Conservation (phyloP, 2,797 vertebrate genomes). For the Macrochelys suwanniensis region DNA sequence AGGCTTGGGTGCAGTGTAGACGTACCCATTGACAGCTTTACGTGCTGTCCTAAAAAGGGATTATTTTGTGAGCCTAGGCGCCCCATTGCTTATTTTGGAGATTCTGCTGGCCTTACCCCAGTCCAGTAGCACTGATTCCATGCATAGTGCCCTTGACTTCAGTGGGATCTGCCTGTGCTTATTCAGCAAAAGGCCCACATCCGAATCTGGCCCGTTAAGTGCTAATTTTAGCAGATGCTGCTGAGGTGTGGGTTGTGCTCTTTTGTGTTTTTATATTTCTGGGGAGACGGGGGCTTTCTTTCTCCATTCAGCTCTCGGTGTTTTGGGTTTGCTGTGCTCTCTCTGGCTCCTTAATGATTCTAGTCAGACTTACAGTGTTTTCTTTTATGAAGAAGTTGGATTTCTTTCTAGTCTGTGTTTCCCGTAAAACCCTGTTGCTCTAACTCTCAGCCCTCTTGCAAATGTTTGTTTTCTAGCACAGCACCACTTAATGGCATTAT, state of each 20-base stretch:
- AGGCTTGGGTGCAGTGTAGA: not conserved
- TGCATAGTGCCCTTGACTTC: not conserved
- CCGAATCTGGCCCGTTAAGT: not conserved
- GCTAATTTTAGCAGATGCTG: not conserved
- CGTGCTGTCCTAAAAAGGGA: not conserved
- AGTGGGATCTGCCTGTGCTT: not conserved
- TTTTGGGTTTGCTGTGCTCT: not conserved
- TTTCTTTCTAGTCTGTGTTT: not conserved
- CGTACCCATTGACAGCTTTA: not conserved
- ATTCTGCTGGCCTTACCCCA: not conserved
- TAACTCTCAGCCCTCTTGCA: rapidly evolving
- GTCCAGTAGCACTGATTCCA: not conserved
- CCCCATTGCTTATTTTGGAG: not conserved
- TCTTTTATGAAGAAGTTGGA: not conserved
- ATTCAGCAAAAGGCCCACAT: not conserved
- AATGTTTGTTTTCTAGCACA: not conserved
- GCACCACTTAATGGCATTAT: rapidly evolving
- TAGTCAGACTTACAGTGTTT: not conserved
- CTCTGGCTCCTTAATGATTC: rapidly evolving
- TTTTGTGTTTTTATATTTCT: not conserved
- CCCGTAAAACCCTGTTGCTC: rapidly evolving
- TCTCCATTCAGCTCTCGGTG: not conserved
- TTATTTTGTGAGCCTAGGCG: not conserved
- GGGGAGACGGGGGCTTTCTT: not conserved
- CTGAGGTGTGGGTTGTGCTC: not conserved